Conservation (phyloP, 2,797 vertebrate species). For the Knipowitschia caucasica region DNA sequence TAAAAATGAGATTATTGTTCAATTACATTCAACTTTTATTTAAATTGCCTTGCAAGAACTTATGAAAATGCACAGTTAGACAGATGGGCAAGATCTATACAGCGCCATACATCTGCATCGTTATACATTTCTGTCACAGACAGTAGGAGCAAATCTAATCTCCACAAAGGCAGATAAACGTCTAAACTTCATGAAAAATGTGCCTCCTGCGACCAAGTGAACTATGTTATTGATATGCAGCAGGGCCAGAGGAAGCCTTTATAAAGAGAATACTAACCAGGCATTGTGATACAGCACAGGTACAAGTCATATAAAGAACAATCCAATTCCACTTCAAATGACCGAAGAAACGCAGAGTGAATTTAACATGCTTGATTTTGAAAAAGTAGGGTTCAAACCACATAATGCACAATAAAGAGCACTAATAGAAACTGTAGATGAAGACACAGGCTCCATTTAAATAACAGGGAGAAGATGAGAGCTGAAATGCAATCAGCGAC, state of each 20-base stretch:
- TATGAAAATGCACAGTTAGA: not conserved
- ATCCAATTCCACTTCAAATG: conserved; percentile 46
- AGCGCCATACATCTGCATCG: not conserved
- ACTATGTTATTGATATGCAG: conserved; percentile 55
- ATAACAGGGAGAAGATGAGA: conserved; percentile 15
- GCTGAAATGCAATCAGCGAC: conserved; percentile 30
- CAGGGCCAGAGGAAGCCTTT: conserved; percentile 29
- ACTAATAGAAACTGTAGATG: conserved; percentile 13
- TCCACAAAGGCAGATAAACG: conserved; percentile 34
- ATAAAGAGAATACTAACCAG: conserved; percentile 61
- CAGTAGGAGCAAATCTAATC: conserved; percentile 28
- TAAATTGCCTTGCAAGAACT: not conserved
- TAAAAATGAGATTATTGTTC: not conserved
- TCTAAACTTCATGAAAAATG: conserved; percentile 47
- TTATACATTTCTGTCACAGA: conserved; percentile 11
- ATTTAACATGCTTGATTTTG: conserved; percentile 52
- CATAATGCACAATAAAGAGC: conserved; percentile 36
- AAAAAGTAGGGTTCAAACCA: conserved; percentile 37
- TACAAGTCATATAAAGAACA: conserved; percentile 46
- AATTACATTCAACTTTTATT: not conserved
- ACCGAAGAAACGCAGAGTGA: conserved; percentile 42
- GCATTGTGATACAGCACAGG: conserved; percentile 49
- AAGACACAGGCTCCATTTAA: conserved; percentile 1
- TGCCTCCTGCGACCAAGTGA: conserved; percentile 39
- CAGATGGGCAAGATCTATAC: not conserved